Base-by-base conservation (phyloP, 2,888 invertebrate species). In the Erpobdella octoculata region DNA sequence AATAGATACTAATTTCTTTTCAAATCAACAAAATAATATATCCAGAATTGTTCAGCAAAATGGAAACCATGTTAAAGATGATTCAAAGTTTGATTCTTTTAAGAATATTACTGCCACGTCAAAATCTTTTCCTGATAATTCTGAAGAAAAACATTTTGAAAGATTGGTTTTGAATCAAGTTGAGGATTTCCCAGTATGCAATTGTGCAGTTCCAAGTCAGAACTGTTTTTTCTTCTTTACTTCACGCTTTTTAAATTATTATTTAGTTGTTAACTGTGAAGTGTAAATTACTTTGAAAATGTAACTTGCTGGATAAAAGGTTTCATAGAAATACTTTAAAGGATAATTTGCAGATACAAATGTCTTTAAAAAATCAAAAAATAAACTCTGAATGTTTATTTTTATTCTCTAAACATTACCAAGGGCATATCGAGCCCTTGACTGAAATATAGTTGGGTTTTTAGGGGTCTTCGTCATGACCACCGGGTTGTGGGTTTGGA, bases 151-250 rank as follows among this genome's bases (percentile, higher is more conserved):
- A 21, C 38, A 64, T 36, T 65, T 48, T 77, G 85, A 85, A 74
- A 84, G 87, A 76, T 80, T 86, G 75, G 87, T 86, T 81, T 88
- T 87, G 79, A 90, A 89, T 82, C 86, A 88, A 36, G 87, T 91
- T 81, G 89, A 90, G 70, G 91, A 92, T 85, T 90, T 91, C 74
- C 92, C 93, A n/a, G 89, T 89, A 79, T 93, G 93, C 84, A 89
- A 89, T 82, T 93, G 93, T 85, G 90, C 92, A 83, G 92, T 92
- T 80, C 90, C 91, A 84, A 84, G 86, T 86, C 82, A 85, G 15
- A 53, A 53, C 1, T 12, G 21, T 53, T 78, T 53, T 21, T 36
- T 18, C 4, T 28, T 38, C 6, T 1, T 21, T 41, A 28, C 31
- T 41, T 53, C 35, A 35, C 2, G 48, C 48, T 5, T 33, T 66